Evolutionary conservation across 2,888 invertebrate species (phyloP).

Genomic region (Cephus pygmeus): DNA sequence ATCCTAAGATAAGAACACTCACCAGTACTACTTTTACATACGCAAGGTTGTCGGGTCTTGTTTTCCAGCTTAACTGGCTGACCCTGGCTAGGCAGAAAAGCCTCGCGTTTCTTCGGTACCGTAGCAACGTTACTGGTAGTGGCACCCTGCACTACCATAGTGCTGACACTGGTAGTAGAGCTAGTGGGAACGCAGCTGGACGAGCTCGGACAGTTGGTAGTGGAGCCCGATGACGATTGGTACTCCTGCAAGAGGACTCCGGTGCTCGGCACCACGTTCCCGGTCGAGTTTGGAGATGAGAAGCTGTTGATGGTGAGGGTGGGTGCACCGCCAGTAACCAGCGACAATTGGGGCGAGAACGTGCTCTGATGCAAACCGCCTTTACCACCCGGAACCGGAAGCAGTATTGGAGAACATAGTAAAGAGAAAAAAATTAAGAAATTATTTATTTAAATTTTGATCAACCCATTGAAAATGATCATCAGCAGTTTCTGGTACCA

Average conservation of each 20-base stretch:
- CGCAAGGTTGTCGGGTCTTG: slow-evolving; percentile 56
- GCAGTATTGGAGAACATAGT: background rate
- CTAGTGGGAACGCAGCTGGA: slow-evolving; percentile 52
- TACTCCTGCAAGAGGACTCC: slow-evolving; percentile 62
- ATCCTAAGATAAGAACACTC: slow-evolving; percentile 23
- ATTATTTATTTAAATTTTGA: background rate
- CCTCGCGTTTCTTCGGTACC: slow-evolving; percentile 55
- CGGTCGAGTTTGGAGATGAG: slow-evolving; percentile 53
- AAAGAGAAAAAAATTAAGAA: background rate
- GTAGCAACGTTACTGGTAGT: slow-evolving; percentile 28
- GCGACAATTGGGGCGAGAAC: slow-evolving; percentile 58
- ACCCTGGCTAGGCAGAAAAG: slow-evolving; percentile 57
- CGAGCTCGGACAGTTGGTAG: slow-evolving; percentile 67
- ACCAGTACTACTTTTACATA: slow-evolving; percentile 59
- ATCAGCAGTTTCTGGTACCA: background rate
- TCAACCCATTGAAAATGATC: background rate
- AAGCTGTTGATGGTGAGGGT: slow-evolving; percentile 58
- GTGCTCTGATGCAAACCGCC: slow-evolving; percentile 58
- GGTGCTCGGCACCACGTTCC: slow-evolving; percentile 50
- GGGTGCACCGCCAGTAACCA: slow-evolving; percentile 55
- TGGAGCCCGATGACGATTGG: slow-evolving; percentile 68
- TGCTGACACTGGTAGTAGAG: slow-evolving; percentile 45
- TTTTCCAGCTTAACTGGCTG: slow-evolving; percentile 61
- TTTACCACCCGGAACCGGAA: slow-evolving; percentile 24
- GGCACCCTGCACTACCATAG: slow-evolving; percentile 50